Evolutionary conservation across 2,888 invertebrate genomes (phyloP), one percentile per base, ranked within the genome.

Genomic region (Cosmia trapezina): DNA sequence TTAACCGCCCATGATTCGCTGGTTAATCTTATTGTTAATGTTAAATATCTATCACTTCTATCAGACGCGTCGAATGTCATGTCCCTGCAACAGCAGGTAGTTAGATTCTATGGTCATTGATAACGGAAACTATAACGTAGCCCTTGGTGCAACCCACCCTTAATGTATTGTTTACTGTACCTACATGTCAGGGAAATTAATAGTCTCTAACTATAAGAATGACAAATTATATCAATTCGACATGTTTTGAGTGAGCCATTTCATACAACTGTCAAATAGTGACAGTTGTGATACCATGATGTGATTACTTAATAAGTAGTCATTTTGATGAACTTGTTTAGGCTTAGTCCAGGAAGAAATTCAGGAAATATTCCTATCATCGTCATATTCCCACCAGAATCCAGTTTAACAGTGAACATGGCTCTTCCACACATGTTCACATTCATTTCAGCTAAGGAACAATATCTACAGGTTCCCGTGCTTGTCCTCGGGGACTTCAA

Each of bases 391-490:
- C 17, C 7, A 14, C 12, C 45, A 43, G 4, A 66, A 41, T 4
- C n/a, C 43, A 69, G n/a, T 67, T 19, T 19, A 5, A 37, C 2
- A 33, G 7, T 45, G 14, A 51, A 45, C n/a, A 4, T 28, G 22
- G 12, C 14, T 22, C 17, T n/a, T 17, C 4, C 8, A 37, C n/a
- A 19, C n/a, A 6, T 12, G 19, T n/a, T 60, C 28, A 12, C 2
- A n/a, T 75, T 33, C 3, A 69, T 69, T 69, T 19, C 17, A 43
- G 9, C 41, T 43, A 22, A 60, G 43, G 12, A 60, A 49, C 28
- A 37, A 9, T 60, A 70, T 71, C 80, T 73, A 83, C 73, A 76
- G 67, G n/a, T n/a, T n/a, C n/a, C n/a, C n/a, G n/a, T n/a, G n/a
- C n/a, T n/a, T n/a, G n/a, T n/a, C n/a, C n/a, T n/a, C n/a, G n/a